Evolutionary conservation across 92 coral and sea anemone genomes (phyloP), one percentile per base, ranked within the genome.

Genomic region (Zoanthus sansibaricus): DNA sequence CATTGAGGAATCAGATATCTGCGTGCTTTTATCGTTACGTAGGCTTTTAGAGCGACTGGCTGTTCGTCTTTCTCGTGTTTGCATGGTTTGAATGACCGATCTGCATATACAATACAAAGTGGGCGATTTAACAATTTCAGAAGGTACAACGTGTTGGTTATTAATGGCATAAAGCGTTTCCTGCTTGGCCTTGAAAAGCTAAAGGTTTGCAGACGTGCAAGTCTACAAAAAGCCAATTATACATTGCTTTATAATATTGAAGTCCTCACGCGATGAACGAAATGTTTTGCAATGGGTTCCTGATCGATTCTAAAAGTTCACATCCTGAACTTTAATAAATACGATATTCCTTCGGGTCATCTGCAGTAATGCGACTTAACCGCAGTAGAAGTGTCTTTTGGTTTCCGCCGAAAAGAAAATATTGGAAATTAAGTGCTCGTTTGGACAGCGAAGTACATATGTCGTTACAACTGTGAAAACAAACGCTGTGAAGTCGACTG

Each of bases 371-470:
- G 75, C 75, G 59, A 80, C 3, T 64, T 47, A 13, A 47, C 12
- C 42, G 9, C 18, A 66, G 54, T 20, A 30, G 62, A 33, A n/a
- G 32, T 66, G 75, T 13, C 25, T 66, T 80, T 80, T 46, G 21
- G 85, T 66, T n/a, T 79, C 20, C 45, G 54, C 20, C 21, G 59
- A 12, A 59, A 55, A 21, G 45, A 17, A 80, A 71, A 80, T 59
- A 64, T 80, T 67, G 75, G 59, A 66, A 80, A 80, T 59, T 80
- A 47, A 80, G 73, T 42, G 71, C 72, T 37, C 72, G 31, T 66
- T 80, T 66, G 85, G 59, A 64, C 75, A 61, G 66, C 55, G 85
- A 80, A 46, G 37, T 59, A 42, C 74, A 6, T n/a, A 46, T 62
- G 84, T 17, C 12, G 18, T n/a, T 20, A 25, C 25, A 32, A 33